phyloP scores from a whole-genome alignment of 2,113 vertebrate species.

The Lycaon pictus region DNA sequence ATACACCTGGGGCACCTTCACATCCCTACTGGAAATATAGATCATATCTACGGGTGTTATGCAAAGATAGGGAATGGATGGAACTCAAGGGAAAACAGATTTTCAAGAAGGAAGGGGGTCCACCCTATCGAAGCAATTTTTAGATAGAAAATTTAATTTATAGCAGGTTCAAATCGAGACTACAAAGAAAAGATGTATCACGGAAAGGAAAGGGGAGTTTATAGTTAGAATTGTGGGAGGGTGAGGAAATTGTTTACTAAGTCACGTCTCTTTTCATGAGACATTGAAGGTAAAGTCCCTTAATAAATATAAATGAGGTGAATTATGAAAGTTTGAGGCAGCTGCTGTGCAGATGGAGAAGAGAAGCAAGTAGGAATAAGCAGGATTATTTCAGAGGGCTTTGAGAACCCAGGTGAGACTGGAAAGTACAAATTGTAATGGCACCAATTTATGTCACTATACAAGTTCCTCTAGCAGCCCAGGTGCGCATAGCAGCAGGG shows the following conservation, averaged over 20 bases:
- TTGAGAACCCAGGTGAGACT: neutral
- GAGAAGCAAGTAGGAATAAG: neutral
- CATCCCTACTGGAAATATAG: neutral
- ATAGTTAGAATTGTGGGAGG: neutral
- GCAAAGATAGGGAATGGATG: neutral
- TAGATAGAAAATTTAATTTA: conserved; percentile 6
- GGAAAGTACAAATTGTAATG: neutral
- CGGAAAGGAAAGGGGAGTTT: neutral
- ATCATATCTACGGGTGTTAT: neutral
- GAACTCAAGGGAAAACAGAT: neutral
- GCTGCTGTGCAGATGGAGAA: neutral
- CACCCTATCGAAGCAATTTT: neutral
- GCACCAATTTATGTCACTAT: neutral
- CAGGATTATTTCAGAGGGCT: neutral
- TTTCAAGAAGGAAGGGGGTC: neutral
- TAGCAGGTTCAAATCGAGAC: neutral
- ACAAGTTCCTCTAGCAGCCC: neutral
- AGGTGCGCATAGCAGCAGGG: neutral
- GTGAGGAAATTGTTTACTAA: neutral
- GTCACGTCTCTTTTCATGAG: conserved; percentile 21
- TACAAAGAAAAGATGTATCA: neutral
- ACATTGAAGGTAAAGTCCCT: conserved; percentile 13
- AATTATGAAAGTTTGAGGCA: conserved; percentile 6
- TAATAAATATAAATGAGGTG: neutral
- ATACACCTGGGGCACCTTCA: neutral